Evolutionary conservation across 2,888 invertebrate genomes (phyloP), one percentile per base, ranked within the genome.

Genomic region (Crioceris asparagi): DNA sequence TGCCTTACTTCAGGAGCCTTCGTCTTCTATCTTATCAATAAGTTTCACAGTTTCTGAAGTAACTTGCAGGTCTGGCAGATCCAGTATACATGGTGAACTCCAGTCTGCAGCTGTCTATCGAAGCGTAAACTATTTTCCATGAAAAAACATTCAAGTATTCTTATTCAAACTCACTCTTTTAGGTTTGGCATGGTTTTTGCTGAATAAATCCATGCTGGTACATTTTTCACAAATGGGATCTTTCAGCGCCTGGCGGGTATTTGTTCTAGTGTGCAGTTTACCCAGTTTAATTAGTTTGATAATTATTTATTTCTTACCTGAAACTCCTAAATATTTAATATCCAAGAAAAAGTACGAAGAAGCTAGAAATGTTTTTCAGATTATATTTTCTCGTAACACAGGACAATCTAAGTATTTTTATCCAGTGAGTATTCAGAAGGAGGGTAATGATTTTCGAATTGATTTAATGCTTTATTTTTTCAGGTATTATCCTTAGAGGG

Each of bases 181-280:
- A 65, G 74, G 69, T 33, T 43, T 70, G 29, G 69, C 69, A 0
- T 71, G 69, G 70, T 42, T 56, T 3, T 52, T 71, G 2, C 62
- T 70, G 10, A 54, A 50, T 32, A 48, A 50, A 37, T 47, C 50
- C 4, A 34, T 52, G 10, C 39, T 50, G 10, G 37, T 40, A 11
- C 50, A 48, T 17, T 69, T 72, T 29, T 34, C 34, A 11, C 36
- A 44, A 31, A 40, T 46, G 16, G 45, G 43, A 6, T 40, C 56
- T 55, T 74, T 74, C 55, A 72, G 67, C 2, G 74, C 77, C 0
- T 79, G 79, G 79, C 59, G 77, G 3, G 67, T 76, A 11, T 79
- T 78, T 52, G 69, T 79, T 17, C 69, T 73, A 0, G 66, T 78
- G 2, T 77, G 77, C 44, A 71, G 75, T 1, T 53, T 72, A 17